Conservation (phyloP, 2,888 invertebrate species). For the Herminia tarsipennalis region DNA sequence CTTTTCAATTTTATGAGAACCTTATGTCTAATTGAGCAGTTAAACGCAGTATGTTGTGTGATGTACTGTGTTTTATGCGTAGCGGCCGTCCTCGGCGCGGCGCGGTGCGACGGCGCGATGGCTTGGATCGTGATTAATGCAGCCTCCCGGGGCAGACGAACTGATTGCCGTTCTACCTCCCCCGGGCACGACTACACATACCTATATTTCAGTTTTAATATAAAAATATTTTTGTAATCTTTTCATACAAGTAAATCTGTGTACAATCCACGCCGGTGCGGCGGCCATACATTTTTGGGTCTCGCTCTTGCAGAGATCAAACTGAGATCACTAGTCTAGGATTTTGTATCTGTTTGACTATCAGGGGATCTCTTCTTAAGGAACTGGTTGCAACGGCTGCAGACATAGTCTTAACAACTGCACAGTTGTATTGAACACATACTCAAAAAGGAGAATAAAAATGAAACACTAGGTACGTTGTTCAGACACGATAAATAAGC, state of each 20-base stretch:
- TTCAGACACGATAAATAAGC: too few species aligned
- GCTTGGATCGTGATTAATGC: slow-evolving; percentile 64
- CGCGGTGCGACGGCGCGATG: slow-evolving; percentile 20
- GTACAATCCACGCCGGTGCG: not conserved
- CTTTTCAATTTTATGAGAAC: not conserved
- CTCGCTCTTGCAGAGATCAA: too few species aligned
- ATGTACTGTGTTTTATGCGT: slow-evolving; percentile 30
- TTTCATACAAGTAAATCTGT: slow-evolving; percentile 9
- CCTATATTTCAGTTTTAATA: slow-evolving; percentile 37
- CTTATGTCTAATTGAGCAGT: slow-evolving; percentile 34
- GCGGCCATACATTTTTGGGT: too few species aligned
- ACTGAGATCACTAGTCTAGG: too few species aligned
- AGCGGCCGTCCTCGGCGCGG: slow-evolving; percentile 10
- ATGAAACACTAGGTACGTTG: too few species aligned
- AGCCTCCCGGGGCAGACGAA: slow-evolving; percentile 62
- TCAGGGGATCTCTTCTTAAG: too few species aligned
- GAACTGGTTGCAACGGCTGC: too few species aligned
- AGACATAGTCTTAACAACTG: too few species aligned
- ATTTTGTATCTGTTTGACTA: too few species aligned
- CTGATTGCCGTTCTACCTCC: slow-evolving; percentile 66
- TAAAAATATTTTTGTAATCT: slow-evolving; percentile 29
- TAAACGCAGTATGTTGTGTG: slow-evolving; percentile 39
- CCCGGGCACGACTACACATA: slow-evolving; percentile 43
- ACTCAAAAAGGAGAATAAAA: too few species aligned
- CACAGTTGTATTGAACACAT: too few species aligned